Conservation (phyloP, 2,888 invertebrate genomes). For the Silvanus unidentatus region DNA sequence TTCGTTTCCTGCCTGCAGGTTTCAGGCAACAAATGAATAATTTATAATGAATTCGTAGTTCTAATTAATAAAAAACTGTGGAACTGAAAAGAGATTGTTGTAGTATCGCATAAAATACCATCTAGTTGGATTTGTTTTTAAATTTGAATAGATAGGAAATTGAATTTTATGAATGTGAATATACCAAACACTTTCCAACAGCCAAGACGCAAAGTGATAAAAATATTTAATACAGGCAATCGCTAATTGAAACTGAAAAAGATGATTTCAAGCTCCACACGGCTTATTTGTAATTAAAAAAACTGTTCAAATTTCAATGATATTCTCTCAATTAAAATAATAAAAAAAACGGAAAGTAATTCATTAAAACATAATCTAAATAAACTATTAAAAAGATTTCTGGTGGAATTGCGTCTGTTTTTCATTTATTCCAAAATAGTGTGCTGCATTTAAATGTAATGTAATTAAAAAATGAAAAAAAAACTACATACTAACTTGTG, state of each 20-base stretch:
- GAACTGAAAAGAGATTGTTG: conserved; percentile 5
- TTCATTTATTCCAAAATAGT: conserved; percentile 19
- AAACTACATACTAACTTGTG: conserved; percentile 12
- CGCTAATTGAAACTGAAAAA: conserved; percentile 31
- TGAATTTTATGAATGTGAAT: background rate
- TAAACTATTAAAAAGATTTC: conserved; percentile 21
- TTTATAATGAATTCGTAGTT: background rate
- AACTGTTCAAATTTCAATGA: conserved; percentile 14
- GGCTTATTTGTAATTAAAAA: conserved; percentile 26
- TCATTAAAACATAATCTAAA: too few species aligned
- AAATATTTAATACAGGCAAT: conserved; percentile 40
- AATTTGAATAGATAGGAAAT: too few species aligned
- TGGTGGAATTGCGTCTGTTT: conserved; percentile 34
- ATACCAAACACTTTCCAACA: conserved; percentile 34
- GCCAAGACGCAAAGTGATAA: conserved; percentile 41
- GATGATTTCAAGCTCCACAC: conserved; percentile 31
- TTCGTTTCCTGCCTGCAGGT: conserved; percentile 18
- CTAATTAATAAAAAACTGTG: too few species aligned
- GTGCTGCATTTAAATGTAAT: conserved; percentile 27
- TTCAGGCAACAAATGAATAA: conserved; percentile 15
- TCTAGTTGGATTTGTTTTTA: too few species aligned
- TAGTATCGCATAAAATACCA: too few species aligned
- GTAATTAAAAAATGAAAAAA: conserved; percentile 11
- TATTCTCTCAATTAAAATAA: background rate
- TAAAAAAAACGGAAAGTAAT: too few species aligned